Percentiles rank a stretch among this genome's conserved stretches.
Evolutionary conservation across 1,140 invertebrate genomes (phyloP).

Genomic region (Campoletis sonorensis): DNA sequence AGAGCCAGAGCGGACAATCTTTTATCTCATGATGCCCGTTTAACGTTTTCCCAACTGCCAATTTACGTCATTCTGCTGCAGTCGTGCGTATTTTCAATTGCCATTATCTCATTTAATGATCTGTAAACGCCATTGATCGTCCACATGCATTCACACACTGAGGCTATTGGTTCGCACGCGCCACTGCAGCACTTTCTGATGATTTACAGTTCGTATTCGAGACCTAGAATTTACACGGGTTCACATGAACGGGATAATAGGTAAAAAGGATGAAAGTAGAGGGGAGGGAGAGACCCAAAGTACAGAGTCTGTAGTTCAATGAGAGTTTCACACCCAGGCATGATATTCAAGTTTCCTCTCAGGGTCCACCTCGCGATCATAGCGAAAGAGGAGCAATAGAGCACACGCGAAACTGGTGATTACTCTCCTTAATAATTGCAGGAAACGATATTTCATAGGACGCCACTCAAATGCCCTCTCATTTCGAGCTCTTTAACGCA

Average conservation of each 20-base stretch:
- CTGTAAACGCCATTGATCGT: conserved; percentile 17
- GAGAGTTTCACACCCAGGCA: conserved; percentile 14
- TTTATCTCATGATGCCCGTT: no score
- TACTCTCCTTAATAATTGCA: conserved; percentile 37
- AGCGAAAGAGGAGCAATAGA: conserved; percentile 25
- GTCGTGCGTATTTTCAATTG: conserved; percentile 30
- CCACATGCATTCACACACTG: background rate
- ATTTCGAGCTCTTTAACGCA: conserved; percentile 28
- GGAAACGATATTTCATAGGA: conserved; percentile 37
- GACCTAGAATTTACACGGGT: conserved; percentile 33
- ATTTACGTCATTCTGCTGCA: no score
- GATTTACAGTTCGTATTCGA: conserved; percentile 32
- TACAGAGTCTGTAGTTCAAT: conserved; percentile 6
- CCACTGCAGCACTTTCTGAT: conserved; percentile 18
- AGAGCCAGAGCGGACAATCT: no score
- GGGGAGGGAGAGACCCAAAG: background rate
- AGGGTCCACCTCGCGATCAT: background rate
- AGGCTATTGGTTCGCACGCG: conserved; percentile 23
- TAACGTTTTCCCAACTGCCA: no score
- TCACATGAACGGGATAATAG: background rate
- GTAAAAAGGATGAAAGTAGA: background rate
- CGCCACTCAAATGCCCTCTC: background rate
- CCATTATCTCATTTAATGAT: conserved; percentile 37
- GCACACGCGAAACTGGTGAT: conserved; percentile 30
- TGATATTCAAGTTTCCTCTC: background rate